phyloP scores from a whole-genome alignment of 2,113 vertebrate species.

The Barnardius zonarius region DNA sequence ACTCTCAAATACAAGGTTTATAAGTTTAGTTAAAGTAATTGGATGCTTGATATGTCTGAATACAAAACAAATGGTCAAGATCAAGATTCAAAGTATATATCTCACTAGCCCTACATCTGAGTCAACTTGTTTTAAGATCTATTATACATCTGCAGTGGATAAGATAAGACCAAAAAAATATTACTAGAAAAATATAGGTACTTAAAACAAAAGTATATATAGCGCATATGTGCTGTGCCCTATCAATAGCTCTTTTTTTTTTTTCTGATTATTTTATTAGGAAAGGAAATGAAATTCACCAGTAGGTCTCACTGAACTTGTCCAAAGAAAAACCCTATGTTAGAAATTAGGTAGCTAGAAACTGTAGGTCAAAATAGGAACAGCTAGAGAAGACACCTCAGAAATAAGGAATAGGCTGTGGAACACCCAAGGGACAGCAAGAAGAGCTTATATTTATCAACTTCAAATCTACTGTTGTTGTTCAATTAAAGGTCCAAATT shows the following conservation, averaged over 20 bases:
- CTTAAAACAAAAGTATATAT: not conserved
- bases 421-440: slow-evolving; percentile 44
- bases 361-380: slow-evolving; percentile 22
- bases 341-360: slow-evolving; percentile 30
- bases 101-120: not conserved
- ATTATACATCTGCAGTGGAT: not conserved
- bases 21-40: slow-evolving; percentile 77
- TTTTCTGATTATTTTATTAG: not conserved
- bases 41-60: slow-evolving; percentile 75
- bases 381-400: slow-evolving; percentile 37
- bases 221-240: not conserved
- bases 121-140: not conserved
- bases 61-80: slow-evolving; percentile 73
- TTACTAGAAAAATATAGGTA: not conserved
- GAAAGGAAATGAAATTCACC: not conserved
- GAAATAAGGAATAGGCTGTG: slow-evolving; percentile 26
- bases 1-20: slow-evolving; percentile 75
- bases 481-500: slow-evolving; percentile 66
- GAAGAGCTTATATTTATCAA: slow-evolving; percentile 60
- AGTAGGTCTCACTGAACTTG: not conserved
- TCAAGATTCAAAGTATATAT: not conserved
- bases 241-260: not conserved
- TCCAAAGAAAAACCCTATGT: not conserved
- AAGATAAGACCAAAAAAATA: not conserved
- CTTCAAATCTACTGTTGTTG: slow-evolving; percentile 45